Evolutionary conservation across 2,888 invertebrate species (phyloP), one percentile per base, ranked within the genome.

Genomic region (Acanthosoma haemorrhoidale): DNA sequence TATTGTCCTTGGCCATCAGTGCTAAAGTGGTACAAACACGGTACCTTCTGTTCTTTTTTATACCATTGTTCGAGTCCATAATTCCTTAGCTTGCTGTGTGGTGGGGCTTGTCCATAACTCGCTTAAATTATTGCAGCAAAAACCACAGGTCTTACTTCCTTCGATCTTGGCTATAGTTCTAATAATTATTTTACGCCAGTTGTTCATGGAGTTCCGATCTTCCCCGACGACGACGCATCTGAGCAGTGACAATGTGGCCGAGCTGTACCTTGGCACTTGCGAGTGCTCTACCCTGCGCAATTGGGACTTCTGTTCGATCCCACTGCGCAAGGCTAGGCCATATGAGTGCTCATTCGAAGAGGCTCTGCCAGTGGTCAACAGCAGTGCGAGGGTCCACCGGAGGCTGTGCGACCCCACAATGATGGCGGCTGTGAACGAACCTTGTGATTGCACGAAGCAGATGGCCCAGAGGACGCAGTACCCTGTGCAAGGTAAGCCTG

Each of bases 231-330:
- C 59, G 11, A 13, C 29, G 6, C 64, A 73, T 16, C 51, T 61
- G 41, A 25, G 63, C 13, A 60, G 18, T 11, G 73, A 68, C 3
- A 16, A 41, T 8, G 68, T 71, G 64, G 75, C 76, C 51, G 80
- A 81, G 74, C 80, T 80, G 73, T 83, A 81, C 71, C 74, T 82
- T 9, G 82, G 82, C 1, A 76, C 81, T 8, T 82, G 82, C 70
- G 79, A 80, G 51, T 78, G 79, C 59, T 75, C 76, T 2, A 80
- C 78, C 0, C 75, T 82, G 69, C 77, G 78, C 43, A 76, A 77
- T 43, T 82, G 82, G 82, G 76, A 77, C 29, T 76, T 82, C 9
- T 83, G 82, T 75, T 77, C 80, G 0, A 70, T 77, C 0, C 76
- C 77, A 41, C 75, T 82, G 60, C 74, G 76, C 13, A 74, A 75